phyloP scores from a whole-genome alignment of 2,888 invertebrate genomes.

The Oconnorella tubifera region DNA sequence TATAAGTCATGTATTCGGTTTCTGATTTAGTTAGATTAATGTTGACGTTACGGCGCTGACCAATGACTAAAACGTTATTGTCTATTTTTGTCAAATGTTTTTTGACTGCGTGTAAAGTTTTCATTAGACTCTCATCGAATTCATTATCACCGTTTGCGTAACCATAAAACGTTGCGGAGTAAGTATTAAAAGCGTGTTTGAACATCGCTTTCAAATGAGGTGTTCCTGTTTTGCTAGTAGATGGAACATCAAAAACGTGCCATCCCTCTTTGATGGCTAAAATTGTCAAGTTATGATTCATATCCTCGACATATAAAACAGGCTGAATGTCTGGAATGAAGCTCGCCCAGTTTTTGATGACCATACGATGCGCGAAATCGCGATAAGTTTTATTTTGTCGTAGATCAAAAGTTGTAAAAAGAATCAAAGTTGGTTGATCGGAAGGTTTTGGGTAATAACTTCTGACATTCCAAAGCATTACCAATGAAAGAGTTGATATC shows the following conservation, averaged over 20 bases:
- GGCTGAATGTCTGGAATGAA: neutral
- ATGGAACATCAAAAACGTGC: slow-evolving; percentile 5
- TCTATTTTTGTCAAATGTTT: neutral
- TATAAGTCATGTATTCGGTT: neutral
- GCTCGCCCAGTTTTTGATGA: neutral
- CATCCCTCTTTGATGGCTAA: no score
- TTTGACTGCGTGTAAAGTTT: slow-evolving; percentile 4
- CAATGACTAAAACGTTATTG: slow-evolving; percentile 1
- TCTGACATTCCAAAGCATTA: no score
- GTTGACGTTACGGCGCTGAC: neutral
- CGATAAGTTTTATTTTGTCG: neutral
- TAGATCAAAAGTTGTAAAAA: neutral
- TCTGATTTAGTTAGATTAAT: neutral
- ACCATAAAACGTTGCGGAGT: slow-evolving; percentile 16
- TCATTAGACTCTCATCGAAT: slow-evolving; percentile 10
- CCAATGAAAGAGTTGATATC: no score
- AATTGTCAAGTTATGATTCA: no score
- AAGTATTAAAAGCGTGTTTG: neutral
- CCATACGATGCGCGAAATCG: neutral
- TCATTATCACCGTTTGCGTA: slow-evolving; percentile 25
- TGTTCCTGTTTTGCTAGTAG: neutral
- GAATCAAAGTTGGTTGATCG: no score
- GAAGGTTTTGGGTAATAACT: no score
- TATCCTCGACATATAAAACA: neutral
- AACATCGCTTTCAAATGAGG: neutral